Percentiles rank a stretch among this genome's conserved stretches.
Conservation (phyloP, 2,888 invertebrate genomes). For the Cantharis nigra region DNA sequence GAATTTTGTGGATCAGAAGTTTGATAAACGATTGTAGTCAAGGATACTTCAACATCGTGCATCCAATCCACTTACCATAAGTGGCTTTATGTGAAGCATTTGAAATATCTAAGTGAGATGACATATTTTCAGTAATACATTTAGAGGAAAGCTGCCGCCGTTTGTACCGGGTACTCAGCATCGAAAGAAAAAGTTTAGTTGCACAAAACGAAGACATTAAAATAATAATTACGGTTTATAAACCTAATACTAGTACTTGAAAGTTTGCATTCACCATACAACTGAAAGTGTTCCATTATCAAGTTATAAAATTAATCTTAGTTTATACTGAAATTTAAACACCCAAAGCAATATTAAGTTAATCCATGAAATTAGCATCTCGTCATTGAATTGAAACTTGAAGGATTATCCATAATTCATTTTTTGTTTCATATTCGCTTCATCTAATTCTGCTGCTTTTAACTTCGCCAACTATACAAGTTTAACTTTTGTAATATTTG, state of each 20-base stretch:
- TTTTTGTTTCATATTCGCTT: not conserved
- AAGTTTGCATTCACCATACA: not conserved
- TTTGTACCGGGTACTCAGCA: not conserved
- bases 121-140: not conserved
- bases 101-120: not conserved
- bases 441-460: not conserved
- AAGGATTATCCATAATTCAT: conserved; percentile 1
- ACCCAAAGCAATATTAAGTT: not conserved
- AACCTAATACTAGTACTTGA: not conserved
- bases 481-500: not conserved
- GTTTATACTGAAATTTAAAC: not conserved
- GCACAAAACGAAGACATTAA: not conserved
- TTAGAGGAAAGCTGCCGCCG: not conserved
- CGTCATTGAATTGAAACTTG: not conserved
- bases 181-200: not conserved
- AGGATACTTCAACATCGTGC: not conserved
- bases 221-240: not conserved
- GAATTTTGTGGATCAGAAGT: not conserved
- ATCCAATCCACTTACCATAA: not conserved
- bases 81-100: not conserved
- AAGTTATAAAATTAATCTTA: not conserved
- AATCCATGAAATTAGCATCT: not conserved
- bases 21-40: not conserved
- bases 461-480: not conserved
- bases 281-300: not conserved